A percentile compares a stretch with the other conserved stretches of the same genome.
phyloP scores from a whole-genome alignment of 1,140 invertebrate species.

The Eupristina koningsbergeri region DNA sequence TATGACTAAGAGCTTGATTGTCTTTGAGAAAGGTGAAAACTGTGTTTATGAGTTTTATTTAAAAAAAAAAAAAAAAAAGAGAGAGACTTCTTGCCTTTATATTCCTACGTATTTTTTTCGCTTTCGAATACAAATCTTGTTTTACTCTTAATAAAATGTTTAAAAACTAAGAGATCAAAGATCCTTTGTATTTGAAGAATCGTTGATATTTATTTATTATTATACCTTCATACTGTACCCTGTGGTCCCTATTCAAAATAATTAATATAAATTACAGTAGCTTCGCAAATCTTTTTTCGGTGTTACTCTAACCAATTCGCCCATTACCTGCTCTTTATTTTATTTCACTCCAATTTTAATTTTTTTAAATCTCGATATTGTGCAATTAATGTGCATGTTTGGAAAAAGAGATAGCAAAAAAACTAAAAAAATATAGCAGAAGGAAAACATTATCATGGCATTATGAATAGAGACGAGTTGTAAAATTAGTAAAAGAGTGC shows the following conservation, averaged over 20 bases:
- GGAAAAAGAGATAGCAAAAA: not conserved
- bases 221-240: too few relatives aligned
- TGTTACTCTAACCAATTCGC: not conserved
- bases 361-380: not conserved
- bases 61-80: not conserved
- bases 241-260: too few relatives aligned
- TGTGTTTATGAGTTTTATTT: conserved; percentile 50
- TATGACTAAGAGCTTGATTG: conserved; percentile 48
- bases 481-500: not conserved
- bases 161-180: not conserved
- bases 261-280: not conserved
- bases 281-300: not conserved
- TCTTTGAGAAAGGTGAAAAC: conserved; percentile 32
- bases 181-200: not conserved
- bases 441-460: too few relatives aligned
- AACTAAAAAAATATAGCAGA: too few relatives aligned
- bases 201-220: not conserved
- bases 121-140: too few relatives aligned
- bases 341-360: not conserved
- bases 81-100: too few relatives aligned
- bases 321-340: too few relatives aligned
- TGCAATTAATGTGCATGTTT: not conserved
- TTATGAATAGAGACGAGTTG: too few relatives aligned
- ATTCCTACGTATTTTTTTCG: not conserved
- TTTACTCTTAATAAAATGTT: conserved; percentile 29